Evolutionary conservation across 2,888 invertebrate genomes (phyloP).

Genomic region (Maniola hyperantus): DNA sequence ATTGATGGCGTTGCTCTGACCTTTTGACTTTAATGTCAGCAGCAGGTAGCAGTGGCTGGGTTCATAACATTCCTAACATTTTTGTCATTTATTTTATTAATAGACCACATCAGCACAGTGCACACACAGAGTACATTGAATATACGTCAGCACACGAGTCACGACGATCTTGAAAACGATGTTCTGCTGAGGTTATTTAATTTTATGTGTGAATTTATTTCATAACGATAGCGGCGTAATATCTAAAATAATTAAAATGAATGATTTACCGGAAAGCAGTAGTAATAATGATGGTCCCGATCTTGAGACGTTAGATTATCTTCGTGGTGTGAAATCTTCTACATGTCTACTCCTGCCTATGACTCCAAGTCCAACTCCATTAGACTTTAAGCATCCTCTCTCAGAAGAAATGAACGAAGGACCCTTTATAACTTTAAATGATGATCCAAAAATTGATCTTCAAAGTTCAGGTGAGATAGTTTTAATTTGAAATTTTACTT

Average conservation of each 20-base stretch:
- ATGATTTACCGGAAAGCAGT: constrained; percentile 63
- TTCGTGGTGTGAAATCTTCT: constrained; percentile 85
- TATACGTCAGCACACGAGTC: too few species aligned
- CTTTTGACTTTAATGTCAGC: too few species aligned
- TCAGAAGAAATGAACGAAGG: constrained; percentile 79
- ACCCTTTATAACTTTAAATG: constrained; percentile 66
- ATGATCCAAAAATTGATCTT: constrained; percentile 61
- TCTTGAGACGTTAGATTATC: constrained; percentile 69
- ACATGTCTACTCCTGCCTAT: constrained; percentile 84
- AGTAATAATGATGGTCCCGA: constrained; percentile 54
- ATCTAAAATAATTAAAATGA: constrained; percentile 57
- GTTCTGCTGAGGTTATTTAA: too few species aligned
- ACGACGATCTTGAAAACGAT: too few species aligned
- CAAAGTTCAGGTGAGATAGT: constrained; percentile 60
- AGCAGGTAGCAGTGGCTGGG: too few species aligned
- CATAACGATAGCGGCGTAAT: background rate
- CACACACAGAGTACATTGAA: too few species aligned
- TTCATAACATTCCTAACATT: too few species aligned
- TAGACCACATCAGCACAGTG: too few species aligned
- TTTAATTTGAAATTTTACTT: background rate
- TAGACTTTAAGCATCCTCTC: constrained; percentile 83
- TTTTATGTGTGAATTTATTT: background rate
- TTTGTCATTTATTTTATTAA: too few species aligned
- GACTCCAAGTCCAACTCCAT: constrained; percentile 84
- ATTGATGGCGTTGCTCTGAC: too few species aligned